Evolutionary conservation across 2,888 invertebrate genomes (phyloP), one percentile per base, ranked within the genome.

Genomic region (Brenthis hecate): DNA sequence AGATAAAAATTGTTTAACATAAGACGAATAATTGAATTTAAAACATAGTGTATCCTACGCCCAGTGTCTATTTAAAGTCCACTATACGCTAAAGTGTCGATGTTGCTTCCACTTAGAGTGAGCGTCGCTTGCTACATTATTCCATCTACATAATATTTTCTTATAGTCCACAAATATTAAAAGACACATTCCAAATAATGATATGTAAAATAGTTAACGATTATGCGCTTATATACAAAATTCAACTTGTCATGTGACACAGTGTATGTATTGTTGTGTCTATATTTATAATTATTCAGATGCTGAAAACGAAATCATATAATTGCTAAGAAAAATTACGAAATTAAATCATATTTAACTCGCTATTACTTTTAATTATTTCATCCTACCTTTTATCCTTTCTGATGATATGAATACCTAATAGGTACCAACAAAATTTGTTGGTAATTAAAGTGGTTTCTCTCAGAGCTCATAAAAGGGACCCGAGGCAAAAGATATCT

Each of bases 281-380:
- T 88, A 82, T 78, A 79, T 86, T 84, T 87, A 84, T 91, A 89
- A 87, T 87, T 88, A 89, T 86, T 88, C 86, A 85, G 85, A 91
- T 86, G 91, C 91, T 89, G 91, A 89, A 83, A 89, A 90, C 87
- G 89, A 91, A 92, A 91, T 81, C 83, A 80, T 90, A 89, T 89
- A 91, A 90, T 86, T 89, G 91, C 91, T 92, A 92, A 91, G 92
- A 92, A 88, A 90, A 88, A 91, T 91, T 91, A 92, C 87, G 87
- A 89, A 92, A 92, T 91, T 92, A 92, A 92, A 92, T 88, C 89
- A 91, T 92, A 92, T 92, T 92, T 92, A 92, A 92, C 91, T 91
- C 89, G 91, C 88, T 82, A 76, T 70, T 69, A 72, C 57, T 75
- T 74, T 80, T 75, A 80, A 70, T 77, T 75, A 77, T 74, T 78